Evolutionary conservation across 2,797 vertebrate genomes (phyloP).

Genomic region (Squalus acanthias): DNA sequence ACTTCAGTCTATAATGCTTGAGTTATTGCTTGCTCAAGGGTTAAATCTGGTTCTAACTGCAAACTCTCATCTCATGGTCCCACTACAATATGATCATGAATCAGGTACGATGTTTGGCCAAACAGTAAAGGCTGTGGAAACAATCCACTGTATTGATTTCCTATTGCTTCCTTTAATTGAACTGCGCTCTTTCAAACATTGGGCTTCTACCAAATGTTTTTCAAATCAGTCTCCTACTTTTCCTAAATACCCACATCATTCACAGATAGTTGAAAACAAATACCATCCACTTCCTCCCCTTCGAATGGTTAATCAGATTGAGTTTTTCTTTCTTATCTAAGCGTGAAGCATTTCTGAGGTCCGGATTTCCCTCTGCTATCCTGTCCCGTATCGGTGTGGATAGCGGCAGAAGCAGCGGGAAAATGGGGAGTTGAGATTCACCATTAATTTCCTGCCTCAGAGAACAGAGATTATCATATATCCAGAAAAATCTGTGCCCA

Average conservation of each 20-base stretch:
- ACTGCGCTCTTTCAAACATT: neutral
- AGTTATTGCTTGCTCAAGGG: neutral
- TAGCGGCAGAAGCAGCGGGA: neutral
- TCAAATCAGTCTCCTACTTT: neutral
- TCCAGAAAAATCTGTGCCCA: neutral
- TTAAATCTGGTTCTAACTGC: neutral
- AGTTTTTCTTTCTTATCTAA: neutral
- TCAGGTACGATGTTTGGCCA: neutral
- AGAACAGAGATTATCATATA: neutral
- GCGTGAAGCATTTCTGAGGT: neutral
- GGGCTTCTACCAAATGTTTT: neutral
- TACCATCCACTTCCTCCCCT: neutral
- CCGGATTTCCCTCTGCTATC: neutral
- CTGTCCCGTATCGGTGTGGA: neutral
- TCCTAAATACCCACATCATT: neutral
- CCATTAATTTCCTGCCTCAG: neutral
- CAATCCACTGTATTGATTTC: neutral
- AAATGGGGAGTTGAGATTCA: neutral
- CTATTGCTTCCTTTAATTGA: neutral
- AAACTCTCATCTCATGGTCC: neutral
- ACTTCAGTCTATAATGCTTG: neutral
- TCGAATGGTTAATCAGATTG: neutral
- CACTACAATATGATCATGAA: neutral
- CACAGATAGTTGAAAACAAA: neutral
- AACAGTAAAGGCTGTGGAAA: neutral